Conservation (phyloP, 2,797 vertebrate species). For the Tachyglossus aculeatus region DNA sequence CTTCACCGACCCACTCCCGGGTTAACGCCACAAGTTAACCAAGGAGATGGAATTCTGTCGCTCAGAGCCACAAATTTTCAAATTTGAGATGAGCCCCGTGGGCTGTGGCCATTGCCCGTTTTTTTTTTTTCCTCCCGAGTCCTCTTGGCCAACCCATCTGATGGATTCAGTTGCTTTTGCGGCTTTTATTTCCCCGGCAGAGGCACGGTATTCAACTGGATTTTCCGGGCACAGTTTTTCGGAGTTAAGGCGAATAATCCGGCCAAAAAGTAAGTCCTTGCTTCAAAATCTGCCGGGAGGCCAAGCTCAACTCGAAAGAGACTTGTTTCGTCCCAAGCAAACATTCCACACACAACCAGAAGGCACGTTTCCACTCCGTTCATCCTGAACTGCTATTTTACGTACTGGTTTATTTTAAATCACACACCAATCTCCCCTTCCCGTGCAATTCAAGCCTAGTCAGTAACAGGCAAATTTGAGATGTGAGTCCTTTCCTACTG, state of each 20-base stretch:
- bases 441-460: too few relatives aligned
- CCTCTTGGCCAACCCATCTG: conserved; percentile 18
- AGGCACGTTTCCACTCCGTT: too few relatives aligned
- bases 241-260: conserved; percentile 24
- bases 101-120: too few relatives aligned
- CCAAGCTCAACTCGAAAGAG: conserved; percentile 7
- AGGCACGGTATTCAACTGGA: conserved; percentile 12
- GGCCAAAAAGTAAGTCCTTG: not conserved
- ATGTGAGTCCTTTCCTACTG: conserved; percentile 10
- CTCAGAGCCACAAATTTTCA: too few relatives aligned
- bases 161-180: conserved; percentile 1
- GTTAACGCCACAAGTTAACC: conserved; percentile 14
- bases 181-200: conserved; percentile 1
- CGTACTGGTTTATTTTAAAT: too few relatives aligned
- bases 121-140: conserved; percentile 27
- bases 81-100: too few relatives aligned
- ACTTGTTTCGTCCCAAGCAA: too few relatives aligned
- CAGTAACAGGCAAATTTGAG: conserved; percentile 23
- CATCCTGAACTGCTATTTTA: too few relatives aligned
- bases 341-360: too few relatives aligned
- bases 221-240: conserved; percentile 20
- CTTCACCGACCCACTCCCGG: too few relatives aligned
- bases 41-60: not conserved
- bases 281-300: not conserved
- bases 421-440: too few relatives aligned